Base-by-base conservation (phyloP, 2,888 invertebrate species). In the Oxytorus armatus region DNA sequence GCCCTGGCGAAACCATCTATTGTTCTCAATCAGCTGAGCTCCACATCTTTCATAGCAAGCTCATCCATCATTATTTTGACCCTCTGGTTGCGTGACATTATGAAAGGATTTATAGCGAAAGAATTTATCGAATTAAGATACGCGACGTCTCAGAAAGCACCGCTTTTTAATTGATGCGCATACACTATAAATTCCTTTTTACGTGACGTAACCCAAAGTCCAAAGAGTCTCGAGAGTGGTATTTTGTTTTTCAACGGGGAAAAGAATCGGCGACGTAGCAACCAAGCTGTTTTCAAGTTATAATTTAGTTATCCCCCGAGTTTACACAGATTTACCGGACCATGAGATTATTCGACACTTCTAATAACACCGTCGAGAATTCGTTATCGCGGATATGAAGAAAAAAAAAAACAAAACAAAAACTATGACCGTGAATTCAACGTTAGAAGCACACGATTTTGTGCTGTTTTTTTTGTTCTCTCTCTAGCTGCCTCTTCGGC, bases 1-100 rank as follows among this genome's bases (percentile, higher is more conserved):
- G n/a, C n/a, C n/a, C n/a, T n/a, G n/a, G n/a, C n/a, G n/a, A n/a
- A n/a, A n/a, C n/a, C n/a, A 14, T 44, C 42, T 8, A 23, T 44
- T 44, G n/a, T 61, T 25, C 61, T 1, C 14, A 10, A 25, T 10
- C 25, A 44, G 10, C 63, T 44, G n/a, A n/a, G 36, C 14, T 44
- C 42, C 42, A 25, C 44, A 25, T 75, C 44, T 44, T 49, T 36
- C 68, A 8, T 49, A 59, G 47, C n/a, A 33, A 25, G 18, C 29
- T 25, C 47, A 53, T 55, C 36, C 44, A 29, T n/a, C 66, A 53
- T 51, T 73, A 72, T 55, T 65, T 39, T 70, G 49, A 66, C 65
- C 49, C 69, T 63, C 57, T 18, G 10, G 63, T 63, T 63, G 23
- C 51, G 14, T 14, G 47, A 14, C 47, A 47, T 47, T 47, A 14